These are phyloP conservation scores for Simalia tracyae DNA, from an alignment of 2,797 vertebrate genomes.

Conservation along the genomic window DNA sequence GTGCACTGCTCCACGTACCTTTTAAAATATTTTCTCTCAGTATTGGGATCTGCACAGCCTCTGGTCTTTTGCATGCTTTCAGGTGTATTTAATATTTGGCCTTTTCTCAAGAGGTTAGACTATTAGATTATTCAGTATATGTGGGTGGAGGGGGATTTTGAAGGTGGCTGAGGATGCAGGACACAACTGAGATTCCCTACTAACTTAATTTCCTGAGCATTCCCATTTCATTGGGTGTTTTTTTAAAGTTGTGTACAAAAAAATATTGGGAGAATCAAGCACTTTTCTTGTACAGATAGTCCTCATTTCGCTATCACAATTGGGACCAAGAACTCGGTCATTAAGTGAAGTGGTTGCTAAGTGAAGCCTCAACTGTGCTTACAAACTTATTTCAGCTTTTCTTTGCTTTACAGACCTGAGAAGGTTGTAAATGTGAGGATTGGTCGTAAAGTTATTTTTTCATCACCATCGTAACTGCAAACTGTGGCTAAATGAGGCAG, in stretches of 20 bases:
- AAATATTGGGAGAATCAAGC: background rate
- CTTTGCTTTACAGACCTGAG: background rate
- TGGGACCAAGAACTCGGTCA: background rate
- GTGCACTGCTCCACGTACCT: background rate
- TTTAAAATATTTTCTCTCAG: background rate
- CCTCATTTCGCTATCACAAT: background rate
- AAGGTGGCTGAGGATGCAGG: background rate
- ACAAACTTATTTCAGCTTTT: background rate
- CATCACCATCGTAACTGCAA: background rate
- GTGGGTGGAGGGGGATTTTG: background rate
- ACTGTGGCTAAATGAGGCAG: background rate
- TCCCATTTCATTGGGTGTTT: background rate
- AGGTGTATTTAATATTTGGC: constrained; percentile 1
- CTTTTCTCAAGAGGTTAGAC: background rate
- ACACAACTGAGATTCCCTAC: background rate
- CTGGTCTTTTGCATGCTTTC: background rate
- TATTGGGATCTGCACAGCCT: background rate
- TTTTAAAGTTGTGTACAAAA: background rate
- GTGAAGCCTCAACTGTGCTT: background rate
- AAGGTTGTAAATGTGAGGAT: background rate
- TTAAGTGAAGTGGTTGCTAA: background rate
- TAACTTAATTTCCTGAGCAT: background rate
- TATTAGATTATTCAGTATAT: too few relatives aligned
- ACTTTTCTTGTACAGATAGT: background rate
- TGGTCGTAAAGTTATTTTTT: background rate